These are phyloP conservation scores for Pomacea canaliculata DNA, from an alignment of 2,888 invertebrate genomes.

Conservation along the genomic window DNA sequence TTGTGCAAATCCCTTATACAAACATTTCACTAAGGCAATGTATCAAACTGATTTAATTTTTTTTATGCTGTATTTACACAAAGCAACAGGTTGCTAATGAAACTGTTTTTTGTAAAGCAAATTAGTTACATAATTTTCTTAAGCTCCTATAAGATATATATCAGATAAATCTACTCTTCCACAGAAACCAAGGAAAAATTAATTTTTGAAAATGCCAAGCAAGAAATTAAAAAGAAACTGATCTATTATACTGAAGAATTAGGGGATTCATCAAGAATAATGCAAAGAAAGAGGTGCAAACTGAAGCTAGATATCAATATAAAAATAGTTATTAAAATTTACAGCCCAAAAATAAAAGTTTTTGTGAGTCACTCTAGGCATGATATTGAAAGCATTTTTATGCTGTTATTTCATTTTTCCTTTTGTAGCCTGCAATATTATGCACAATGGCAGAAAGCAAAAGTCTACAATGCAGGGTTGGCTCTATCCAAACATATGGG, in stretches of 20 bases:
- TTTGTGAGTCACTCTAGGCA: not conserved
- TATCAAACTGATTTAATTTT: no score
- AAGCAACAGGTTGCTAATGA: not conserved
- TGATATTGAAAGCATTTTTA: not conserved
- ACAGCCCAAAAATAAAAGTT: not conserved
- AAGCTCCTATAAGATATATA: no score
- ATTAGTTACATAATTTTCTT: not conserved
- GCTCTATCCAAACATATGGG: conserved; percentile 1
- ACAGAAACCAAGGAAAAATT: no score
- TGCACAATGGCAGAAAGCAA: not conserved
- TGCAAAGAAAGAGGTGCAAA: not conserved
- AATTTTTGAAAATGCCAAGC: no score
- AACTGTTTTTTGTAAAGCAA: not conserved
- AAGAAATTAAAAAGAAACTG: no score
- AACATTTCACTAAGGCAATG: no score
- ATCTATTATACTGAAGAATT: no score
- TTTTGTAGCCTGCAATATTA: not conserved
- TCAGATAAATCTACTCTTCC: no score
- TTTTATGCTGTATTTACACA: no score
- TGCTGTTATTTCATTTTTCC: not conserved
- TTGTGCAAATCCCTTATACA: no score
- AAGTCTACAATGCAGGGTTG: not conserved
- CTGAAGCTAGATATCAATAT: not conserved
- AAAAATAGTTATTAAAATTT: not conserved
- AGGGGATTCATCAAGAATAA: no score